These are phyloP conservation scores for Camponotus vicinus DNA, from an alignment of 1,140 invertebrate species.

Conservation along the genomic window DNA sequence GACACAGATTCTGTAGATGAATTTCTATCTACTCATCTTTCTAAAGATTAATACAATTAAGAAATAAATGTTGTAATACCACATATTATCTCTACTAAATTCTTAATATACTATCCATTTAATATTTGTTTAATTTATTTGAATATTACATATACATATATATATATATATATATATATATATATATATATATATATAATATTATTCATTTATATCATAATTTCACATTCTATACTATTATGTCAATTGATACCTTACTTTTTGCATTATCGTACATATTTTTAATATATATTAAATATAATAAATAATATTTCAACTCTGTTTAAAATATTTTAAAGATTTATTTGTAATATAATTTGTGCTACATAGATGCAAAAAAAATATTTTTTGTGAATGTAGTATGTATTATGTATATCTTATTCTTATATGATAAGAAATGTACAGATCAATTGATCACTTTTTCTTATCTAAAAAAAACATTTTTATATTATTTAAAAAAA, in stretches of 20 bases:
- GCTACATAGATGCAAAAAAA: constrained; percentile 31
- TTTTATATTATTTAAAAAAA: constrained; percentile 20
- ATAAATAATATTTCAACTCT: neutral
- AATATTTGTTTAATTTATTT: constrained; percentile 18
- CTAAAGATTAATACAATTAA: constrained; percentile 80
- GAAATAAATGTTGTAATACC: constrained; percentile 39
- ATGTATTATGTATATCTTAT: neutral
- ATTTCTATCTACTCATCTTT: constrained; percentile 95
- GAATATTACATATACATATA: constrained; percentile 32
- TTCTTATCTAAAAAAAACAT: neutral
- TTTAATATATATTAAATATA: constrained; percentile 8
- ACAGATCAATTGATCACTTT: neutral
- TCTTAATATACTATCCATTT: constrained; percentile 47
- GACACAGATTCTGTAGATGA: constrained; percentile 98
- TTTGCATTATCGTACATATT: neutral
- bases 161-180: constrained; percentile 22
- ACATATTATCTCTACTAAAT: constrained; percentile 4
- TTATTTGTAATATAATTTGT: constrained; percentile 3
- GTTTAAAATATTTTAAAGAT: neutral
- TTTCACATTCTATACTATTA: neutral
- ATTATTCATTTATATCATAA: constrained; percentile 15
- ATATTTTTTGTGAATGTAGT: neutral
- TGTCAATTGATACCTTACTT: neutral
- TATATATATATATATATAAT: neutral
- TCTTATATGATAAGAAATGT: constrained; percentile 13